Conservation (phyloP, 2,113 vertebrate species). For the Electrona antarctica region DNA sequence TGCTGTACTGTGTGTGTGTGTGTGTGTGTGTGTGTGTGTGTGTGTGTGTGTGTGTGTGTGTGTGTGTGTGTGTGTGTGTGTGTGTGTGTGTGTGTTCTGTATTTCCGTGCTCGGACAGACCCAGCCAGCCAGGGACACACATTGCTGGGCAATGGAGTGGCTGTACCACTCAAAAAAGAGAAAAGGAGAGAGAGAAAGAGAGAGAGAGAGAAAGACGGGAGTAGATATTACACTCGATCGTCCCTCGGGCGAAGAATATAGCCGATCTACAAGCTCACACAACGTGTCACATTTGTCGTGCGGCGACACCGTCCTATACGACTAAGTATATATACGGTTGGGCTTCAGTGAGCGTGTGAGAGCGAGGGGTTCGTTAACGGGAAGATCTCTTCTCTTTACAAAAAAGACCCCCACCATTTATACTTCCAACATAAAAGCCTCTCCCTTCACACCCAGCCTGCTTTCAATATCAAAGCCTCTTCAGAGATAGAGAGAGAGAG, state of each 20-base stretch:
- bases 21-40: too few species aligned
- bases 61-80: too few species aligned
- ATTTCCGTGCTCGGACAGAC: constrained; percentile 26
- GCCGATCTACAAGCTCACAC: too few species aligned
- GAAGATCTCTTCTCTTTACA: constrained; percentile 62
- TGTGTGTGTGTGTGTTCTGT: too few species aligned
- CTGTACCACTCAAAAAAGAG: constrained; percentile 27
- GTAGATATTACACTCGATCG: too few species aligned
- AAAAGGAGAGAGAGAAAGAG: not conserved
- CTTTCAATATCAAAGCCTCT: constrained; percentile 82
- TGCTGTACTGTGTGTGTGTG: too few species aligned
- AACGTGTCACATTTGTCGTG: too few species aligned
- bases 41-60: too few species aligned
- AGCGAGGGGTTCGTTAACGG: constrained; percentile 71
- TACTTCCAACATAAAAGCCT: constrained; percentile 70
- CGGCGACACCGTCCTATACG: too few species aligned
- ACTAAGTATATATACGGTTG: too few species aligned
- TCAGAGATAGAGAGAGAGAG: constrained; percentile 48
- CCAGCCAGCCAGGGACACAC: not conserved
- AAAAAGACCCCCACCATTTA: constrained; percentile 76
- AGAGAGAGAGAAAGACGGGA: not conserved
- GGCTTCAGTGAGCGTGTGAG: not conserved
- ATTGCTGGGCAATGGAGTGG: constrained; percentile 44
- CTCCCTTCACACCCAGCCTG: constrained; percentile 75
- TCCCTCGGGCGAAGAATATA: too few species aligned